Conservation (phyloP, 1,140 invertebrate species). For the Achatina immaculata region DNA sequence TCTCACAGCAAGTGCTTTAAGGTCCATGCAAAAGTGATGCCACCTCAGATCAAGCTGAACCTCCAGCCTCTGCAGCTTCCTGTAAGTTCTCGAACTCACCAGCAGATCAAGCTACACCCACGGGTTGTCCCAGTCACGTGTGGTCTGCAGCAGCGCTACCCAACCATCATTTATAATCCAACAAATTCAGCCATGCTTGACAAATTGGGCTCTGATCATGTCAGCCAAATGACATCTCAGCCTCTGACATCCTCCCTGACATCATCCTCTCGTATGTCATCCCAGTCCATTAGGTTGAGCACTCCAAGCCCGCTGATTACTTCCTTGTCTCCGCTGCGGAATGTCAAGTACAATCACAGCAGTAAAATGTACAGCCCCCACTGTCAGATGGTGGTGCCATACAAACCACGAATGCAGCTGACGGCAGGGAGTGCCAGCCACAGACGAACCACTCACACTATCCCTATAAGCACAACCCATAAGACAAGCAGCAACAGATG, state of each 20-base stretch:
- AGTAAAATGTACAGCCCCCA: slow-evolving; percentile 8
- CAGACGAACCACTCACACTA: slow-evolving; percentile 5
- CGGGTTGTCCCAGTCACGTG: slow-evolving; percentile 6
- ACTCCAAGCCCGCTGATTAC: slow-evolving; percentile 27
- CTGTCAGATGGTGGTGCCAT: slow-evolving; percentile 26
- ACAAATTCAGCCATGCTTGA: slow-evolving; percentile 5
- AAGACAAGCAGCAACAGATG: not conserved
- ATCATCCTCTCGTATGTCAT: not conserved
- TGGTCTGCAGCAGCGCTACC: not conserved
- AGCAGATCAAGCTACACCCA: not conserved
- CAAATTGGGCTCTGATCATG: not conserved
- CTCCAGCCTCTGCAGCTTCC: slow-evolving; percentile 23
- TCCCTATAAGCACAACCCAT: slow-evolving; percentile 12
- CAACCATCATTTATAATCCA: not conserved
- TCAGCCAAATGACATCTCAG: not conserved
- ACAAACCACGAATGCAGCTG: slow-evolving; percentile 23
- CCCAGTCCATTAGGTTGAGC: not conserved
- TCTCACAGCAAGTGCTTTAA: slow-evolving; percentile 16
- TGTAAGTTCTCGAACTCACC: slow-evolving; percentile 2
- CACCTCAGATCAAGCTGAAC: not conserved
- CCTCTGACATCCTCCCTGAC: not conserved
- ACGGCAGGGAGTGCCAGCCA: not conserved
- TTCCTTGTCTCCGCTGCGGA: slow-evolving; percentile 24
- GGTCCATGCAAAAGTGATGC: not conserved
- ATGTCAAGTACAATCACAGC: slow-evolving; percentile 13